A percentile compares a stretch with the other conserved stretches of the same genome.
These are phyloP conservation scores for Cheilosia vulpina DNA, from an alignment of 2,888 invertebrate species.

Conservation along the genomic window DNA sequence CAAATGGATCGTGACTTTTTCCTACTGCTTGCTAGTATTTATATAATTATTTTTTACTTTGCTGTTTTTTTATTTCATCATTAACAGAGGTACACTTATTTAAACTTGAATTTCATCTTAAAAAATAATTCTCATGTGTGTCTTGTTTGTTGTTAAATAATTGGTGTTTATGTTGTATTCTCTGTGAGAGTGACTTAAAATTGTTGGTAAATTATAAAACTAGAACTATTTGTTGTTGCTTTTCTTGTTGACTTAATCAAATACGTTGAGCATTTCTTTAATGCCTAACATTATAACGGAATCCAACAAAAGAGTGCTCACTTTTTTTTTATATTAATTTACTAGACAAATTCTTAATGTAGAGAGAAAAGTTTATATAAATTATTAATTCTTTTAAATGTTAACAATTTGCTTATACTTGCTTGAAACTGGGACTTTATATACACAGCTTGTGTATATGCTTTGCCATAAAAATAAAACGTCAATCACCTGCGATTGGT, in stretches of 20 bases:
- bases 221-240: slow-evolving; percentile 29
- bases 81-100: slow-evolving; percentile 65
- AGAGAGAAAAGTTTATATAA: slow-evolving; percentile 66
- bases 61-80: slow-evolving; percentile 49
- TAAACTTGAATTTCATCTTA: slow-evolving; percentile 26
- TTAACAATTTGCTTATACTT: slow-evolving; percentile 49
- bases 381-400: slow-evolving; percentile 50
- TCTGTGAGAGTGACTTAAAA: slow-evolving; percentile 39
- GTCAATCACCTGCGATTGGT: slow-evolving; percentile 26
- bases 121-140: slow-evolving; percentile 5
- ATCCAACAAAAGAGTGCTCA: slow-evolving; percentile 18
- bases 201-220: slow-evolving; percentile 54
- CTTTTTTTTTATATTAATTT: slow-evolving; percentile 53
- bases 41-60: slow-evolving; percentile 29
- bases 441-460: slow-evolving; percentile 14
- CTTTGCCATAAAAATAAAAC: slow-evolving; percentile 18
- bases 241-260: slow-evolving; percentile 20
- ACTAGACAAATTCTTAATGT: slow-evolving; percentile 69
- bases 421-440: slow-evolving; percentile 28
- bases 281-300: slow-evolving; percentile 11
- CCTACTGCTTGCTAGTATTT: slow-evolving; percentile 34
- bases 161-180: slow-evolving; percentile 34
- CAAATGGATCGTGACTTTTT: neutral
- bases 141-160: slow-evolving; percentile 34
- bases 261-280: slow-evolving; percentile 45